Base-by-base conservation (phyloP, 2,888 invertebrate genomes). In the Thumatha senex region DNA sequence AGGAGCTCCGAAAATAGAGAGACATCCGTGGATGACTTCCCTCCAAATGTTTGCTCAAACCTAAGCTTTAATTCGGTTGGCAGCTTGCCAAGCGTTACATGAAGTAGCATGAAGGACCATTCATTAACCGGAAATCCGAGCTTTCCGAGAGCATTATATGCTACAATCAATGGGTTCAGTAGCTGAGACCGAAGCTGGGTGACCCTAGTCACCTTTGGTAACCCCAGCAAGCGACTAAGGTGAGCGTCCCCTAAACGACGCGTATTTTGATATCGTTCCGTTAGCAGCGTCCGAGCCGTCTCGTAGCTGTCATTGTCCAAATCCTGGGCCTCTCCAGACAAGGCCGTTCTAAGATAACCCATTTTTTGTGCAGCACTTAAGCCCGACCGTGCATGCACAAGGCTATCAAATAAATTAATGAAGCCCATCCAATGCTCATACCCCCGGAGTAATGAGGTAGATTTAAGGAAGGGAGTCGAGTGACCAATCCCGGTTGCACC, bases 161-260 rank as follows among this genome's bases (percentile, higher is more conserved):
- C 42, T 2, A 42, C 42, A 15, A 13, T 5, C 10, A 41, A 14
- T n/a, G 41, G 41, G 29, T 41, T 41, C 15, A 29, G 29, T 14
- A 41, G 14, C 11, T 29, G 30, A 1, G 12, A 12, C 41, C 41
- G 1, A 11, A 41, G 29, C 34, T 34, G n/a, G 11, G 34, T 15
- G 36, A 43, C 36, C 31, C 30, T 24, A 12, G 38, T 38, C 38
- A 43, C 43, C 18, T 41, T 15, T 13, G 48, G 43, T 30, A 43
- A 39, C 14, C 10, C 33, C 15, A 48, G 24, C 12, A 42, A 31
- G 18, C 34, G 36, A 18, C 24, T 24, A 12, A 33, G 34, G 36
- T 42, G 41, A 15, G 33, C 38, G 38, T 39, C 39, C 13, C 30
- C 43, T 38, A 34, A 48, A 4, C 34, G 34, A n/a, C 34, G 34